phyloP scores from a whole-genome alignment of 2,113 vertebrate genomes.

The Motacilla alba region DNA sequence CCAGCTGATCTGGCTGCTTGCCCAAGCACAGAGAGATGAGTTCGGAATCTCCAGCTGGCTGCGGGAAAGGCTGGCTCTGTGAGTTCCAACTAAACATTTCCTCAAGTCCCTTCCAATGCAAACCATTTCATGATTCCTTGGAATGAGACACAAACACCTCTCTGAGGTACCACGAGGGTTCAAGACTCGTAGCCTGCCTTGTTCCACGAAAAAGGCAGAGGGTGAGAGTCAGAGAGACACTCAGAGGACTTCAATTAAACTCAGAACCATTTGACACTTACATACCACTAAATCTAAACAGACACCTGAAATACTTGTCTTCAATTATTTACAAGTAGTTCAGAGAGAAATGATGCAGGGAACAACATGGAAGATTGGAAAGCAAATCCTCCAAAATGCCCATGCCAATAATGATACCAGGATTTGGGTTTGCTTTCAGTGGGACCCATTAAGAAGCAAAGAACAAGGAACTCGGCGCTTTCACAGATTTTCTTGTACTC shows the following conservation, averaged over 20 bases:
- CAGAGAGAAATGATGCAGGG: not conserved
- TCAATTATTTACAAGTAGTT: not conserved
- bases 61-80: not conserved
- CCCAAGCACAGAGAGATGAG: fast-evolving
- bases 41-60: not conserved
- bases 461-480: not conserved
- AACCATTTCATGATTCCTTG: not conserved
- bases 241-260: not conserved
- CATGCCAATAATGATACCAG: fast-evolving
- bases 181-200: not conserved
- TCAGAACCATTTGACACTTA: not conserved
- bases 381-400: not conserved
- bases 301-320: not conserved
- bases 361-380: not conserved
- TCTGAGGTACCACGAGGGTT: not conserved
- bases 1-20: not conserved
- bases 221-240: not conserved
- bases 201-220: not conserved
- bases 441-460: not conserved
- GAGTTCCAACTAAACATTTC: not conserved
- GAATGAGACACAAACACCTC: not conserved
- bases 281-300: not conserved
- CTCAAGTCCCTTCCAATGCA: not conserved
- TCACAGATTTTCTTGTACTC: not conserved
- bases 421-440: not conserved